These are phyloP conservation scores for Gambusia holbrooki DNA, from an alignment of 2,113 vertebrate genomes.

Conservation along the genomic window DNA sequence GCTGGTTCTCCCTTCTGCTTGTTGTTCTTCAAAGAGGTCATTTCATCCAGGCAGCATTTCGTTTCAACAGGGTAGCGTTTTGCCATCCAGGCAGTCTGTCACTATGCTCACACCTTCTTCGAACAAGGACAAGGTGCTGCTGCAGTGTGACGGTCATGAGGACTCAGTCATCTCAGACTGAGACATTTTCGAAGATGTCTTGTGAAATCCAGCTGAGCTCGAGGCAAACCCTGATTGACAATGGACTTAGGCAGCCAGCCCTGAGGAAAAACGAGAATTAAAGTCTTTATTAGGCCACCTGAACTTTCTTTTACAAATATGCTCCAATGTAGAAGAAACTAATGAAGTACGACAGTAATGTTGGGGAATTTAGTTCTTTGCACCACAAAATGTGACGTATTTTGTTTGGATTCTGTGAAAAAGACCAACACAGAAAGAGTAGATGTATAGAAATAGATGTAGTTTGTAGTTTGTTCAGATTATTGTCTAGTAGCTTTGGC, in stretches of 20 bases:
- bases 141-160: background rate
- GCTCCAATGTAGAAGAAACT: background rate
- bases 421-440: background rate
- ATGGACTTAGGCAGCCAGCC: slow-evolving; percentile 84
- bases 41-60: slow-evolving; percentile 1
- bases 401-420: background rate
- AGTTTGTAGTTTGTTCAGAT: background rate
- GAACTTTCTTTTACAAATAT: slow-evolving; percentile 7
- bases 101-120: background rate
- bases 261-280: slow-evolving; percentile 54
- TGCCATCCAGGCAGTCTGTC: background rate
- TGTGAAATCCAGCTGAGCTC: slow-evolving; percentile 81
- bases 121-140: slow-evolving; percentile 16
- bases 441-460: background rate
- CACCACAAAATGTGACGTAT: background rate
- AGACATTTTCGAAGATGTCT: slow-evolving; percentile 75
- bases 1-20: slow-evolving; percentile 18
- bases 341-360: background rate
- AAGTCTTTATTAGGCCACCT: background rate
- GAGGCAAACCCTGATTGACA: slow-evolving; percentile 77
- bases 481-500: background rate
- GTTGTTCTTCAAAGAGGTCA: background rate
- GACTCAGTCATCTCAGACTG: slow-evolving; percentile 33
- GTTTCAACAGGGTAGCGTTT: background rate
- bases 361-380: background rate